Base-by-base conservation (phyloP, 2,797 vertebrate species). In the Nasua narica region DNA sequence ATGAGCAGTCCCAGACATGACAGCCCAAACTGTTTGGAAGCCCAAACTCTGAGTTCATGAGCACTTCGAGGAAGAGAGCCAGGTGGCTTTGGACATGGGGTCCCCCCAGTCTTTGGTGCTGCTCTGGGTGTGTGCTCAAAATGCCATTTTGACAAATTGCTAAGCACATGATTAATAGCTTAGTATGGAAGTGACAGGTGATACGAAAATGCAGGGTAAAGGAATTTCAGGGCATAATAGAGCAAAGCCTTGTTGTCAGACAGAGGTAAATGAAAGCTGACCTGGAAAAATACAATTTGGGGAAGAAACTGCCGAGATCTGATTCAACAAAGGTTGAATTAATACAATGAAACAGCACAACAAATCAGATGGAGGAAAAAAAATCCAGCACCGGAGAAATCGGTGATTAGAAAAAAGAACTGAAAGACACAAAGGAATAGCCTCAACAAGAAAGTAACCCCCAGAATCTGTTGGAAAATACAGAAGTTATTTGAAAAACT, bases 311-410 rank as follows among this genome's bases (percentile, higher is more conserved):
- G 0, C 23, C 6, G 52, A 77, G 90, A 72, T 62, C 76, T 88
- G 62, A 94, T 95, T 93, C 93, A 97, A 95, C 70, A 93, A 52
- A 70, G 35, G n/a, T 84, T 82, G 85, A 95, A 97, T 87, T 97
- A 92, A 91, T 96, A 86, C 94, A 96, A 96, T 3, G 0, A 97
- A 98, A 98, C 95, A 93, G 70, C 72, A 92, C 72, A 97, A 85
- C 52, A 92, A 89, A 97, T 97, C 85, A 93, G 90, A 83, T 93
- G 81, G 92, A 74, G 58, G 91, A 69, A 77, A 84, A 84, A 86
- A 95, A 97, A 98, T 85, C 94, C 83, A 93, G 79, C 91, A 78
- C 54, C 96, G 62, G 97, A 97, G 90, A 95, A 70, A 88, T 94
- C 25, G 2, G 82, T 92, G 10, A 46, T 78, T 79, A 70, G 95